These are phyloP conservation scores for Manis javanica DNA, from an alignment of 2,797 vertebrate species.

Conservation along the genomic window DNA sequence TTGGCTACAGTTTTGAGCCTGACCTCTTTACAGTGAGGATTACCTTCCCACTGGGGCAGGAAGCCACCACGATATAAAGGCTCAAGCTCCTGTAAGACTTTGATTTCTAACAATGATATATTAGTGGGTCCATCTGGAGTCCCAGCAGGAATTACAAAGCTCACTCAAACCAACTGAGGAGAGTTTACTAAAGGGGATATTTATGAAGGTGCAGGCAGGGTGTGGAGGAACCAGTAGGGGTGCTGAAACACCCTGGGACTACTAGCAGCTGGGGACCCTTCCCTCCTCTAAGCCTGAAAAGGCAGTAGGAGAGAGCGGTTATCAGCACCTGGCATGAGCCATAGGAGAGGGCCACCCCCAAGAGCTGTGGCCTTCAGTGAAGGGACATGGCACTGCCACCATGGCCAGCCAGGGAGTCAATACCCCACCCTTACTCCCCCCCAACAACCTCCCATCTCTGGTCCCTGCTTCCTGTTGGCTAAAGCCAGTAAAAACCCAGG, in stretches of 20 bases:
- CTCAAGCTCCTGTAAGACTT: neutral
- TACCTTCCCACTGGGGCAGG: neutral
- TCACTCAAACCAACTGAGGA: neutral
- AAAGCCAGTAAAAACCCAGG: neutral
- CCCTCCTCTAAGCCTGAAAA: neutral
- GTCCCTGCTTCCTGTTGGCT: neutral
- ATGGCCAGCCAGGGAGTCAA: fast-evolving
- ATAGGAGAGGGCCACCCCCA: neutral
- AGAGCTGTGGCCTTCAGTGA: neutral
- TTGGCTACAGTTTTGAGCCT: neutral
- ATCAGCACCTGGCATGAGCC: neutral
- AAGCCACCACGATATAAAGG: neutral
- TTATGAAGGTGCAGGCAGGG: neutral
- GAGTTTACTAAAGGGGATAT: neutral
- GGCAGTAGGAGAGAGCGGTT: no score
- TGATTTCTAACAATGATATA: neutral
- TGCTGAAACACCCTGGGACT: no score
- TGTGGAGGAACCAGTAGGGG: neutral
- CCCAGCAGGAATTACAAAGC: neutral
- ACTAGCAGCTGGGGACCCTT: neutral
- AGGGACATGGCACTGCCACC: neutral
- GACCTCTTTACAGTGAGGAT: neutral
- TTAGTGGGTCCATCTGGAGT: neutral
- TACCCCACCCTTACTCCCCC: neutral
- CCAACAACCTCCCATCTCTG: fast-evolving